A percentile compares a stretch with the other conserved stretches of the same genome.
phyloP scores from a whole-genome alignment of 2,113 vertebrate genomes.

The Mus spicilegus region DNA sequence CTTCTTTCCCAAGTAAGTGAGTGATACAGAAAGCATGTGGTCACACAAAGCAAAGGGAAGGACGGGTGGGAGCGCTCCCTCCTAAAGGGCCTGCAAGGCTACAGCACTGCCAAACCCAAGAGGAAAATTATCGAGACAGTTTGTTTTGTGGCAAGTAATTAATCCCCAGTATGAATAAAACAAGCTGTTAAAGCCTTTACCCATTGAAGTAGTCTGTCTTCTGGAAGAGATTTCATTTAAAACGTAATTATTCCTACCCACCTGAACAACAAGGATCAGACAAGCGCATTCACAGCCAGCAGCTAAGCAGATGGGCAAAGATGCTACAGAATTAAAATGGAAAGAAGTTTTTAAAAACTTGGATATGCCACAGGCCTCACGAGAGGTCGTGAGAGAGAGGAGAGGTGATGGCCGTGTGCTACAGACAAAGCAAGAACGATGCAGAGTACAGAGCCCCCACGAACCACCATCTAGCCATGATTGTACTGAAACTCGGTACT shows the following conservation, averaged over 20 bases:
- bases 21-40: conserved; percentile 74
- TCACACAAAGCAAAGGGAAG: conserved; percentile 44
- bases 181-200: conserved; percentile 28
- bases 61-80: not conserved
- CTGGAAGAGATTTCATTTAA: conserved; percentile 35
- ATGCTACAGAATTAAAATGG: conserved; percentile 35
- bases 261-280: conserved; percentile 43
- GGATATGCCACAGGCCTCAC: conserved; percentile 36
- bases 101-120: not conserved
- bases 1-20: conserved; percentile 73
- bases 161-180: conserved; percentile 48
- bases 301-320: not conserved
- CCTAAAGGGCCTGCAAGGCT: not conserved
- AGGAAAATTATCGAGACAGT: not conserved
- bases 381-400: not conserved
- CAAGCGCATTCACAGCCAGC: conserved; percentile 41
- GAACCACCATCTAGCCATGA: conserved; percentile 37
- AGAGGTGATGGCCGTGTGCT: not conserved
- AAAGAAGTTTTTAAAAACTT: not conserved
- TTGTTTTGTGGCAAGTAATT: not conserved
- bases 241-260: conserved; percentile 24
- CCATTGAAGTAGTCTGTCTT: conserved; percentile 40
- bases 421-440: conserved; percentile 17
- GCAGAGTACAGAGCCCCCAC: conserved; percentile 31
- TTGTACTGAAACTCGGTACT: conserved; percentile 34